Evolutionary conservation across 2,888 invertebrate species (phyloP).

Genomic region (Chironomus tentans): DNA sequence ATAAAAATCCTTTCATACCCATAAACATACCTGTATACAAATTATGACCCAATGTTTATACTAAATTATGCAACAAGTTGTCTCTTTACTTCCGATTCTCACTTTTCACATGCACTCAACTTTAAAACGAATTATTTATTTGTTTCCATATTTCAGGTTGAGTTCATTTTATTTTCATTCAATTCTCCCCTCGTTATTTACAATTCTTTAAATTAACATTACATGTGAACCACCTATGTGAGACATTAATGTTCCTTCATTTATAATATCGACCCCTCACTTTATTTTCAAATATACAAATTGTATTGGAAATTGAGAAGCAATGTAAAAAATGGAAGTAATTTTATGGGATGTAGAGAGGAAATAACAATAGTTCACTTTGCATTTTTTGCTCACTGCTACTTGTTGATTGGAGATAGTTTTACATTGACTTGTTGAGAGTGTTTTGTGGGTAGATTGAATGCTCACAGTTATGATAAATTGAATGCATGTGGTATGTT

Average conservation of each 20-base stretch:
- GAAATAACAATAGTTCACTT: slow-evolving; percentile 21
- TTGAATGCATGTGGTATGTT: too few relatives aligned
- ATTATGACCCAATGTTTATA: background rate
- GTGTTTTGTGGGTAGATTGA: too few relatives aligned
- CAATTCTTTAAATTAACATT: background rate
- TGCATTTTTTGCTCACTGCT: background rate
- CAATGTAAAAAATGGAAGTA: background rate
- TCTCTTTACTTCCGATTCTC: background rate
- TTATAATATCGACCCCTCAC: background rate
- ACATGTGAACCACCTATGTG: background rate
- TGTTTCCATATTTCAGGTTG: too few relatives aligned
- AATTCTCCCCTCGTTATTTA: background rate
- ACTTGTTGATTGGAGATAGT: slow-evolving; percentile 15
- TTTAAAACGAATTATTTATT: background rate
- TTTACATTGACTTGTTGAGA: too few relatives aligned
- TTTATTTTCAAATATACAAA: background rate
- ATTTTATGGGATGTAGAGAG: background rate
- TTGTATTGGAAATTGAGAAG: background rate
- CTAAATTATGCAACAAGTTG: background rate
- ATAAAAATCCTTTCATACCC: too few relatives aligned
- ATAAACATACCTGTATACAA: too few relatives aligned
- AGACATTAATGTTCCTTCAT: too few relatives aligned
- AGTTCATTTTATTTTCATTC: too few relatives aligned
- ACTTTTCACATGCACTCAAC: background rate
- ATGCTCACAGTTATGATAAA: too few relatives aligned